Conservation (phyloP, 2,113 vertebrate genomes). For the Prochilodus magdalenae region DNA sequence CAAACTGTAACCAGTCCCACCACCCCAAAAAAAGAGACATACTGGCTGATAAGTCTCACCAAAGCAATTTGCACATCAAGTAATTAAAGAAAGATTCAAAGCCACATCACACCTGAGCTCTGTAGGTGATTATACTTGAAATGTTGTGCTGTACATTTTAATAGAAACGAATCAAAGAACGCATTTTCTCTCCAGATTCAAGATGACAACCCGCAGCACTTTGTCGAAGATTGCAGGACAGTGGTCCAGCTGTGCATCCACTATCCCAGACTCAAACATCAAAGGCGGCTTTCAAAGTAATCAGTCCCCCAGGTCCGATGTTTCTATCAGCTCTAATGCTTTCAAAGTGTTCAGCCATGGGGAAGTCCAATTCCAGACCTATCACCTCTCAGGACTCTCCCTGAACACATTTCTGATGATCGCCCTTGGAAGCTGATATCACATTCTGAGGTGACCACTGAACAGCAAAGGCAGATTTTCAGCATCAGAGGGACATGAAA, state of each 20-base stretch:
- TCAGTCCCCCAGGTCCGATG: conserved; percentile 61
- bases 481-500: not conserved
- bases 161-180: not conserved
- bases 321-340: conserved; percentile 31
- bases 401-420: not conserved
- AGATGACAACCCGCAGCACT: not conserved
- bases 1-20: too few relatives aligned
- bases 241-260: not conserved
- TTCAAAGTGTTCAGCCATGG: conserved; percentile 36
- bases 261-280: conserved; percentile 47
- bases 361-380: conserved; percentile 59
- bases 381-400: conserved; percentile 26
- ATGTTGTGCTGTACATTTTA: not conserved
- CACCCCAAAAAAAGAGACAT: too few relatives aligned
- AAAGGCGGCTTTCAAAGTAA: conserved; percentile 59
- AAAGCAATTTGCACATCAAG: not conserved
- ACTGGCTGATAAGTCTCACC: not conserved
- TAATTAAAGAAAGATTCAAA: not conserved
- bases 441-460: not conserved
- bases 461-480: not conserved
- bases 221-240: not conserved
- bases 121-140: not conserved
- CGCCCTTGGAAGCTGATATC: conserved; percentile 47
- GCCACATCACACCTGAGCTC: not conserved
- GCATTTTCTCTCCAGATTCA: not conserved